Percentiles rank a stretch among this genome's conserved stretches.
Conservation (phyloP, 2,797 vertebrate genomes). For the Oryzias sinensis region DNA sequence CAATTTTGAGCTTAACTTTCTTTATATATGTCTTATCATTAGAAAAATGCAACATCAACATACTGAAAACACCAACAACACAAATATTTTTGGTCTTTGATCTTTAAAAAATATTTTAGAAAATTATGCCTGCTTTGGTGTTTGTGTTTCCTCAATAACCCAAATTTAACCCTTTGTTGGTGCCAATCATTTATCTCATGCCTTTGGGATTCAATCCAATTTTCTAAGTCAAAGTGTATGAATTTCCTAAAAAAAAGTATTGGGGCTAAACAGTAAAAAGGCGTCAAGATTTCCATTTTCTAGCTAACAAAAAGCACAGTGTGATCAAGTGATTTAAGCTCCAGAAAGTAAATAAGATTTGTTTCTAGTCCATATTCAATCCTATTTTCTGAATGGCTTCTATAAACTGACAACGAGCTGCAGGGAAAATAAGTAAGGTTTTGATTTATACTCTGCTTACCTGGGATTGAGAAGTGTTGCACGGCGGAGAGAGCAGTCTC, state of each 20-base stretch:
- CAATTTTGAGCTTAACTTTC: too few relatives aligned
- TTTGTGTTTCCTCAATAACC: slow-evolving; percentile 5
- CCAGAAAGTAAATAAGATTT: slow-evolving; percentile 13
- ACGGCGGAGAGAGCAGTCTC: slow-evolving; percentile 21
- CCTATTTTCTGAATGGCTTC: slow-evolving; percentile 20
- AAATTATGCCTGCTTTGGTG: slow-evolving; percentile 22
- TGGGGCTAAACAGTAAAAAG: slow-evolving; percentile 14
- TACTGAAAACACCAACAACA: too few relatives aligned
- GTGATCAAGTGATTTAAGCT: slow-evolving; percentile 34
- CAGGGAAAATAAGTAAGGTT: slow-evolving; percentile 26
- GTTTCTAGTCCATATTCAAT: slow-evolving; percentile 24
- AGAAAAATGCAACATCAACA: too few relatives aligned
- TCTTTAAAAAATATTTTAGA: slow-evolving; percentile 28
- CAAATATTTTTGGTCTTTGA: neutral
- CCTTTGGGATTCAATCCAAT: slow-evolving; percentile 32
- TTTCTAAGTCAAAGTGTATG: slow-evolving; percentile 41
- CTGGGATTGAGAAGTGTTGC: slow-evolving; percentile 22
- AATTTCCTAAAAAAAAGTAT: slow-evolving; percentile 40
- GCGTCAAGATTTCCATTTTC: slow-evolving; percentile 42
- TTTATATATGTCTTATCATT: too few relatives aligned
- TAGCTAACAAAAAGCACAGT: slow-evolving; percentile 7
- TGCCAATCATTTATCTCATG: slow-evolving; percentile 34
- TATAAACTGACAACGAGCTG: slow-evolving; percentile 31
- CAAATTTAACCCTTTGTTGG: slow-evolving; percentile 15
- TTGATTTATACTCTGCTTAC: slow-evolving; percentile 36